Evolutionary conservation across 2,113 vertebrate species (phyloP).

Genomic region (Cephalopterus ornatus): DNA sequence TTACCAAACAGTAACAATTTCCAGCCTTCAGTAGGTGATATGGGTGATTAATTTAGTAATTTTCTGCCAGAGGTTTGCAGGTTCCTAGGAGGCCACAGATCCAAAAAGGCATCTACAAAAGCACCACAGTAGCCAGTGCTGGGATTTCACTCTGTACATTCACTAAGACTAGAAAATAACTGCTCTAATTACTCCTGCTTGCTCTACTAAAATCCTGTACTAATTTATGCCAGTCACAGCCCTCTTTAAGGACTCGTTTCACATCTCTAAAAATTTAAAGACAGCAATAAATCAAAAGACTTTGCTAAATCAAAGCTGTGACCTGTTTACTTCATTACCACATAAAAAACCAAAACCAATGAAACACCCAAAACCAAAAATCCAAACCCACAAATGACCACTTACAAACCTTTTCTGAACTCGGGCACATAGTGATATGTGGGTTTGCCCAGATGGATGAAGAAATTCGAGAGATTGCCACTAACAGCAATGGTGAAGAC

Average conservation of each 20-base stretch:
- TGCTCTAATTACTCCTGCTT: not conserved
- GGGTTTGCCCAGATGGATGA: slow-evolving; percentile 79
- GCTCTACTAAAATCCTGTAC: not conserved
- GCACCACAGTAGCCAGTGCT: not conserved
- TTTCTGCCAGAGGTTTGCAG: not conserved
- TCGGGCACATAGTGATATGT: slow-evolving; percentile 88
- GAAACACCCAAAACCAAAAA: not conserved
- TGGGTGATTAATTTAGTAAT: not conserved
- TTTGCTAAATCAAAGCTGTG: not conserved
- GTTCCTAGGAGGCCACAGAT: not conserved
- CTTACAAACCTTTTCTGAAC: slow-evolving; percentile 89
- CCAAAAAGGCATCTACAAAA: not conserved
- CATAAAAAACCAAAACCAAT: not conserved
- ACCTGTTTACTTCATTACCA: not conserved
- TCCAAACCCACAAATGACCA: not conserved
- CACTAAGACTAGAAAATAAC: not conserved
- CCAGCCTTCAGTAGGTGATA: not conserved
- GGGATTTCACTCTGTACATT: not conserved
- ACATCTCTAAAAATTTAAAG: not conserved
- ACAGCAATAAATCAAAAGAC: not conserved
- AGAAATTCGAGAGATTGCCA: slow-evolving; percentile 93
- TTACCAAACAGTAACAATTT: not conserved
- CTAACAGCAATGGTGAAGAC: slow-evolving; percentile 95
- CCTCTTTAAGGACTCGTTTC: not conserved
- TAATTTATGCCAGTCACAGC: not conserved